phyloP scores from a whole-genome alignment of 2,113 vertebrate genomes.

The Macrotis lagotis region DNA sequence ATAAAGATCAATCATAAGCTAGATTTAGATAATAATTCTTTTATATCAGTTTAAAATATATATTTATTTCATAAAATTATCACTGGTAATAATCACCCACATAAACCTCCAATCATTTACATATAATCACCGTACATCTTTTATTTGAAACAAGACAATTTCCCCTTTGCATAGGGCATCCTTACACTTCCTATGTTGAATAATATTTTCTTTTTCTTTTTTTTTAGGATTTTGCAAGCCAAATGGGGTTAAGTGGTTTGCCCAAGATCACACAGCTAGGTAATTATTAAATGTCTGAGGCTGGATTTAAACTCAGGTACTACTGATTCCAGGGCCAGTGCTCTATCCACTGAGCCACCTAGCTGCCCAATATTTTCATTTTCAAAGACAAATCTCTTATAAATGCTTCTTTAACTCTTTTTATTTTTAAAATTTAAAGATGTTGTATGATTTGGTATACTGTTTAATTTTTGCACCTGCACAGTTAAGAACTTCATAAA shows the following conservation, averaged over 20 bases:
- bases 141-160: conserved; percentile 45
- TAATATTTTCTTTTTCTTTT: not conserved
- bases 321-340: too few species aligned
- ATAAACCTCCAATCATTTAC: conserved; percentile 48
- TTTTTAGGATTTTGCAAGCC: too few species aligned
- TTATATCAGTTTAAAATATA: conserved; percentile 69
- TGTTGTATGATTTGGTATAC: not conserved
- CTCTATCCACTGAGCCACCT: too few species aligned
- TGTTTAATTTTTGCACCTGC: not conserved
- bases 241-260: too few species aligned
- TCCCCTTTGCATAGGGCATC: not conserved
- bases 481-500: not conserved
- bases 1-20: conserved; percentile 61
- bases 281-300: too few species aligned
- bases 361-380: not conserved
- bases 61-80: conserved; percentile 61
- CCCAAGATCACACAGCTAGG: too few species aligned
- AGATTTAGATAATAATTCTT: conserved; percentile 61
- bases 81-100: conserved; percentile 45
- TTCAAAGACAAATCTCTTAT: not conserved
- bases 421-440: not conserved
- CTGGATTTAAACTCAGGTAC: too few species aligned
- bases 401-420: not conserved
- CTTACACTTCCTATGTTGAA: not conserved
- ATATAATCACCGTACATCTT: conserved; percentile 60